Conservation (phyloP, 2,888 invertebrate species). For the Aquatica leii region DNA sequence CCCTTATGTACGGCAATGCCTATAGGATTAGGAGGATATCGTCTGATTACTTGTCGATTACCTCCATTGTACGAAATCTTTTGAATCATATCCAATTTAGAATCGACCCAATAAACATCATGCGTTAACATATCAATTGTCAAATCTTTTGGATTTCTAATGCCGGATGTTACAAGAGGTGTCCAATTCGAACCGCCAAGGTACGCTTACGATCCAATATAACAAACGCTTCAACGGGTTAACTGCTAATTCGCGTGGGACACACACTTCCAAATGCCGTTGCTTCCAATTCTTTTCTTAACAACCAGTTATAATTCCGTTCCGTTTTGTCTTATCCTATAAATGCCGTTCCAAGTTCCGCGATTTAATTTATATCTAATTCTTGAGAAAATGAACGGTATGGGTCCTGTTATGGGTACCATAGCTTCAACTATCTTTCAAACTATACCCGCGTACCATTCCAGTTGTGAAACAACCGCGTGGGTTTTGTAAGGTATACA, state of each 20-base stretch:
- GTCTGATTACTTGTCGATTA: slow-evolving; percentile 81
- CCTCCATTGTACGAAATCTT: slow-evolving; percentile 86
- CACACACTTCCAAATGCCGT: slow-evolving; percentile 90
- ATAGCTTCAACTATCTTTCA: slow-evolving; percentile 91
- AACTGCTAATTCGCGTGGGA: slow-evolving; percentile 94
- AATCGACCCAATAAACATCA: slow-evolving; percentile 98
- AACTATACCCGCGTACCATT: slow-evolving; percentile 88
- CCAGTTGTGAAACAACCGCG: slow-evolving; percentile 90
- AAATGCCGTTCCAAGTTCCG: slow-evolving; percentile 91
- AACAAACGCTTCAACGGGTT: slow-evolving; percentile 92
- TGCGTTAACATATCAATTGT: slow-evolving; percentile 93
- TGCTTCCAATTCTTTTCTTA: slow-evolving; percentile 90
- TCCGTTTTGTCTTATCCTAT: slow-evolving; percentile 88
- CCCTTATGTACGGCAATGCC: slow-evolving; percentile 87
- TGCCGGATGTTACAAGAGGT: slow-evolving; percentile 88
- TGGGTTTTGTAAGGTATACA: slow-evolving; percentile 88
- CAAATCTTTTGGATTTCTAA: slow-evolving; percentile 88
- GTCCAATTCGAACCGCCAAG: slow-evolving; percentile 89
- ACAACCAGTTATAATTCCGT: slow-evolving; percentile 84
- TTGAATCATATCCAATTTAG: slow-evolving; percentile 92
- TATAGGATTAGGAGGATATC: slow-evolving; percentile 92
- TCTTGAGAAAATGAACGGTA: slow-evolving; percentile 86
- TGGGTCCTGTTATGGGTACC: slow-evolving; percentile 89
- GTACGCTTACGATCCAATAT: slow-evolving; percentile 95
- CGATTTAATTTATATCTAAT: slow-evolving; percentile 95